Evolutionary conservation across 2,888 invertebrate genomes (phyloP).

Genomic region (Hypselothyrea guttata): DNA sequence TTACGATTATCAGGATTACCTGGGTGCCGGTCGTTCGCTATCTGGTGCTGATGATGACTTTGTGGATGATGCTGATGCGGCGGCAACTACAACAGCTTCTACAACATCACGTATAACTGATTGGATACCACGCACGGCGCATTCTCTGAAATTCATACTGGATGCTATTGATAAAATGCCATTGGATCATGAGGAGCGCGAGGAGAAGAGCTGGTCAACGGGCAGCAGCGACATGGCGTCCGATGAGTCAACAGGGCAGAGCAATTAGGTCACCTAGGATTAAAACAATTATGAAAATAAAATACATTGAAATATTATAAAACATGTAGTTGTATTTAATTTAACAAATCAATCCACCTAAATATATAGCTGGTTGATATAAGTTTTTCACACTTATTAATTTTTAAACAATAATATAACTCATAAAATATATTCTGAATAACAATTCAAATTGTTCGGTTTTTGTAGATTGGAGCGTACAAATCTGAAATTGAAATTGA

Average conservation of each 20-base stretch:
- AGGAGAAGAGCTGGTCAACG: constrained; percentile 53
- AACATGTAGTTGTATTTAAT: too few relatives aligned
- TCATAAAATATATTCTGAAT: too few relatives aligned
- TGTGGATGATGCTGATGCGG: constrained; percentile 66
- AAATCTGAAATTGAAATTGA: too few relatives aligned
- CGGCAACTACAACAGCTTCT: constrained; percentile 20
- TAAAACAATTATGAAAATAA: constrained; percentile 46
- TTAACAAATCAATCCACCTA: too few relatives aligned
- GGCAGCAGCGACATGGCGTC: constrained; percentile 22
- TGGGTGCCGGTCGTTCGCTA: constrained; percentile 86
- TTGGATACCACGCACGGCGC: constrained; percentile 78
- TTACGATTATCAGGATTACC: constrained; percentile 89
- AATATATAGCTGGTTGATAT: too few relatives aligned
- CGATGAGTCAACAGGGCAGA: constrained; percentile 27
- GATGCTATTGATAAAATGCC: constrained; percentile 82
- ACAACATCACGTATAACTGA: constrained; percentile 54
- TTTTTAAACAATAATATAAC: too few relatives aligned
- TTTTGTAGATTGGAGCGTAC: too few relatives aligned
- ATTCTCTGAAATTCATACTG: constrained; percentile 80
- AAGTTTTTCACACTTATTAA: too few relatives aligned
- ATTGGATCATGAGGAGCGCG: constrained; percentile 53
- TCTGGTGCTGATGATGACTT: constrained; percentile 81
- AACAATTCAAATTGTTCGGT: too few relatives aligned
- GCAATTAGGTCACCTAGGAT: constrained; percentile 30
- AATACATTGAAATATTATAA: constrained; percentile 25